Base-by-base conservation (phyloP, 2,797 vertebrate species). In the Harpagifer antarcticus region DNA sequence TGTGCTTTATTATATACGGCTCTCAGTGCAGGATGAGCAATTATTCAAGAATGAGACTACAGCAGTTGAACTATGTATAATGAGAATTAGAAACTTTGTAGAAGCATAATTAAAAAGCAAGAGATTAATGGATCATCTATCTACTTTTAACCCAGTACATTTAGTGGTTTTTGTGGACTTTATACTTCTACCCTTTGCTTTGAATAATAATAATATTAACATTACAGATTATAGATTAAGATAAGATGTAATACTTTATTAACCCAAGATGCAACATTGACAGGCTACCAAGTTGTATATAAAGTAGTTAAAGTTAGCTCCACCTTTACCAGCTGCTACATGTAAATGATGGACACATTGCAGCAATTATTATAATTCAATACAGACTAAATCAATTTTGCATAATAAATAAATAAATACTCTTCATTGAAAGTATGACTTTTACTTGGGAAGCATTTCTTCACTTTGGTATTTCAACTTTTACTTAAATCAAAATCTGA, bases 21-120 rank as follows among this genome's bases (percentile, higher is more conserved):
- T 43, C 14, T 57, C 17, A 19, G 6, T 12, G 31, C 12, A 33
- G 13, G 52, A 42, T 19, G 47, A 67, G 50, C 44, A 49, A 17
- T 53, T 37, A 43, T 53, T 44, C 19, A 48, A 48, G 45, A 48
- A 23, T 16, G 45, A 48, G 57, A 59, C 63, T 17, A 33, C 66
- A 56, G 40, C 4, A 11, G 48, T 20, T 9, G 3, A 63, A 40
- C 12, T 9, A 10, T 49, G 50, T 4, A 47, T 14, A 1, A 16
- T 23, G 31, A 16, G 31, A 27, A 50, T 55, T 59, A 5, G 47
- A 43, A 44, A 57, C 52, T 23, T 40, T 45, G n/a, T 20, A 72
- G 17, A 2, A 15, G 19, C 3, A 33, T 3, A 12, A 49, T 7
- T 37, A n/a, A 3, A 50, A 23, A 55, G n/a, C 4, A 17, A 3